Conservation (phyloP, 2,113 vertebrate genomes). For the Ardeotis arabs region DNA sequence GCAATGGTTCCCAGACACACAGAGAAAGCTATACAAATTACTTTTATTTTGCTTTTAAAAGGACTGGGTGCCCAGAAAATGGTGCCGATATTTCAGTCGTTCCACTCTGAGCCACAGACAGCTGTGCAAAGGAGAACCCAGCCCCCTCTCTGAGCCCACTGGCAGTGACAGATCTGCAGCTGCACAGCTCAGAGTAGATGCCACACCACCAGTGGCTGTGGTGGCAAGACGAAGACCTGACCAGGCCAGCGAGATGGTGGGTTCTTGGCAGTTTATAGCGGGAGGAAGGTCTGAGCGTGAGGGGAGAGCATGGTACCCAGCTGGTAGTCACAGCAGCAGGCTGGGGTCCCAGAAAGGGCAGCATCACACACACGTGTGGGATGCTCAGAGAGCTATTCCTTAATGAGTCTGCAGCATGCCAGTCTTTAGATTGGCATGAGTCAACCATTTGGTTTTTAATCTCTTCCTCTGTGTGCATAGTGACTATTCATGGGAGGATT, state of each 20-base stretch:
- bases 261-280: background rate
- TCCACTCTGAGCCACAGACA: background rate
- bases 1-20: background rate
- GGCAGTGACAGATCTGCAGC: background rate
- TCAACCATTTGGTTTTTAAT: constrained; percentile 11
- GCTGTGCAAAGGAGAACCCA: background rate
- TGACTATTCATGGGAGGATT: constrained; percentile 20
- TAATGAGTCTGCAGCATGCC: background rate
- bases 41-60: background rate
- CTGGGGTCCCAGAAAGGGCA: background rate
- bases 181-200: background rate
- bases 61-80: background rate
- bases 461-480: background rate
- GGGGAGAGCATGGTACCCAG: background rate
- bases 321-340: background rate
- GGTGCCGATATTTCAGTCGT: background rate
- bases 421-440: background rate
- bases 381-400: background rate
- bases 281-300: background rate
- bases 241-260: background rate
- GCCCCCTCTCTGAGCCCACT: no score
- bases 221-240: background rate
- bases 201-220: background rate
- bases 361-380: background rate
- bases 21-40: background rate